phyloP scores from a whole-genome alignment of 2,113 vertebrate species.

The Pao palembangensis region DNA sequence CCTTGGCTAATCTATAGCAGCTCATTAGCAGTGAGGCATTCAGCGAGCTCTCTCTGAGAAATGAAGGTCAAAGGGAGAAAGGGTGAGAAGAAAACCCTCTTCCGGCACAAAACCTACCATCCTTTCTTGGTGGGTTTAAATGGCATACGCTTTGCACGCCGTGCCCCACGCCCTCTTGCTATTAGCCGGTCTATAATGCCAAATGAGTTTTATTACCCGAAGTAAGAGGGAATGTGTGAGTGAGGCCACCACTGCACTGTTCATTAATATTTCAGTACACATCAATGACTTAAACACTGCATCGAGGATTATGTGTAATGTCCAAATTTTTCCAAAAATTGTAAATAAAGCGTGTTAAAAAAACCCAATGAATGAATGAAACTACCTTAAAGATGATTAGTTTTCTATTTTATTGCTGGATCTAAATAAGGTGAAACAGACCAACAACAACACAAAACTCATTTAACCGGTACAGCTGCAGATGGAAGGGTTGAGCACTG shows the following conservation, averaged over 20 bases:
- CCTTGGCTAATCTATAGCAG: slow-evolving; percentile 40
- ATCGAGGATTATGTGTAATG: too few relatives aligned
- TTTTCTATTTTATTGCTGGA: too few relatives aligned
- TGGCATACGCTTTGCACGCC: background rate
- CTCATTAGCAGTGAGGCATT: slow-evolving; percentile 41
- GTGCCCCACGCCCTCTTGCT: background rate
- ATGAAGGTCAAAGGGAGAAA: slow-evolving; percentile 16
- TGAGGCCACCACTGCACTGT: background rate
- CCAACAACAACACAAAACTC: too few relatives aligned
- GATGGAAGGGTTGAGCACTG: slow-evolving; percentile 14
- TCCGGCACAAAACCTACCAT: background rate
- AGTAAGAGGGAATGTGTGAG: background rate
- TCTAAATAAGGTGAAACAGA: too few relatives aligned
- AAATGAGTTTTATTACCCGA: background rate
- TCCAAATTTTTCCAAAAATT: too few relatives aligned
- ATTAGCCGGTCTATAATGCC: background rate
- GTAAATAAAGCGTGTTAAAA: too few relatives aligned
- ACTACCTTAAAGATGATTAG: too few relatives aligned
- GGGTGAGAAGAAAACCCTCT: background rate
- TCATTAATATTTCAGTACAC: background rate
- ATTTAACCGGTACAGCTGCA: slow-evolving; percentile 14
- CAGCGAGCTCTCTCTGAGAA: slow-evolving; percentile 14
- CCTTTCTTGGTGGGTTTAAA: background rate
- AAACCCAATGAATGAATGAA: too few relatives aligned
- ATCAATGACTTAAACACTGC: background rate